Evolutionary conservation across 2,888 invertebrate species (phyloP).

Genomic region (Mylabris sibirica): DNA sequence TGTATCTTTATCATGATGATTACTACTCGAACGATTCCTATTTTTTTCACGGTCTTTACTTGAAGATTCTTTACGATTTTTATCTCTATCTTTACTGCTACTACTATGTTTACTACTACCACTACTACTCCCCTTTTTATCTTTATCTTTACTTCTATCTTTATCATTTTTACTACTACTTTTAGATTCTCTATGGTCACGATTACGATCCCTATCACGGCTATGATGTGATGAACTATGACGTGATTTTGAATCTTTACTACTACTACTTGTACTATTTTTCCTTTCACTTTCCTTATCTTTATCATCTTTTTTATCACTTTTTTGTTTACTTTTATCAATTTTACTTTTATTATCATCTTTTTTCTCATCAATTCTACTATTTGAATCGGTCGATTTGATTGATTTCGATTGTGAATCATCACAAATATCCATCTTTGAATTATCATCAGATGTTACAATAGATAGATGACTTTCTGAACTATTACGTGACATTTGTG

Average conservation of each 20-base stretch:
- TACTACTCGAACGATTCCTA: conserved; percentile 41
- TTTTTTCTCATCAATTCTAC: conserved; percentile 30
- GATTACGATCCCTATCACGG: conserved; percentile 38
- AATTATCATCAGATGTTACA: conserved; percentile 63
- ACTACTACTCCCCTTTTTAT: conserved; percentile 45
- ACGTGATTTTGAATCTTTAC: conserved; percentile 29
- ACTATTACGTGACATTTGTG: conserved; percentile 69
- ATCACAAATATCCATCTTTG: conserved; percentile 57
- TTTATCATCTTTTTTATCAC: conserved; percentile 62
- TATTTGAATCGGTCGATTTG: conserved; percentile 29
- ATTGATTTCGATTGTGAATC: conserved; percentile 41
- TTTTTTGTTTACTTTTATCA: conserved; percentile 48
- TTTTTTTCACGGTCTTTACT: conserved; percentile 39
- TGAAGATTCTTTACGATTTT: conserved; percentile 35
- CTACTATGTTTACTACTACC: conserved; percentile 48
- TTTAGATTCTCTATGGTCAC: conserved; percentile 41
- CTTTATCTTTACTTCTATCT: conserved; percentile 38
- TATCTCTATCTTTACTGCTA: conserved; percentile 42
- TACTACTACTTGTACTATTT: conserved; percentile 22
- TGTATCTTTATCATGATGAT: conserved; percentile 43
- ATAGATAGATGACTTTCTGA: conserved; percentile 67
- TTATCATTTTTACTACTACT: conserved; percentile 60
- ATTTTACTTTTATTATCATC: conserved; percentile 30
- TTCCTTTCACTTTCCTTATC: conserved; percentile 28
- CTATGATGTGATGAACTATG: conserved; percentile 27